Evolutionary conservation across 2,888 invertebrate species (phyloP), one percentile per base, ranked within the genome.

Genomic region (Pandemis heparana): DNA sequence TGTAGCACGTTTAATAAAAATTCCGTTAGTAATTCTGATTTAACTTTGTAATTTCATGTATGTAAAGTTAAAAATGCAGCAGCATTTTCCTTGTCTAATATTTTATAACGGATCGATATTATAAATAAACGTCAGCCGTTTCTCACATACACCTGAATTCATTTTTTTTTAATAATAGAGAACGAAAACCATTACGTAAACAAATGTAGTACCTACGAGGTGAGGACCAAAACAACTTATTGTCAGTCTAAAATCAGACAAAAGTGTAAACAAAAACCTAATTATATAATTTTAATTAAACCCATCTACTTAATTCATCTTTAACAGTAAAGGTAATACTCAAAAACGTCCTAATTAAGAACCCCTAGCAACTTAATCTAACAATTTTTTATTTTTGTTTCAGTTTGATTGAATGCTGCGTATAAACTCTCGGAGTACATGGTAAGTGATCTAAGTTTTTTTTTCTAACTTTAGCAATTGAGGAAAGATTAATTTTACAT

Each of bases 351-450:
- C 23, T 32, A 32, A 32, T 32, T 32, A 1, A 32, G 23, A 32
- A 32, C 23, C 1, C 23, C 23, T 32, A 32, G 23, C 23, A 32
- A 32, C 23, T 32, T 43, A 5, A 43, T 0, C 43, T 12, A 43
- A 43, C 12, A 61, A 1, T 39, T 3, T 10, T 53, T 56, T 41
- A 16, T 23, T 71, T 43, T 76, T 75, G 72, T 76, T 76, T 72
- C 76, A 76, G 76, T 70, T 75, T 72, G 12, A 76, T 43, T 61
- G 39, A 48, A 70, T 12, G 65, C 59, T 53, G 8, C 56, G n/a
- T 23, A 46, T 16, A 43, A 63, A 39, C 39, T 53, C 5, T 43
- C 14, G 4, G 43, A 63, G 46, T n/a, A 7, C n/a, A n/a, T 68
- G 72, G 72, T 73, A 68, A 56, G 56, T 56, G 10, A 56, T 12